Percentiles rank a stretch among this genome's conserved stretches.
These are phyloP conservation scores for Hydroisotoma schaefferi DNA, from an alignment of 2,888 invertebrate genomes.

Conservation along the genomic window DNA sequence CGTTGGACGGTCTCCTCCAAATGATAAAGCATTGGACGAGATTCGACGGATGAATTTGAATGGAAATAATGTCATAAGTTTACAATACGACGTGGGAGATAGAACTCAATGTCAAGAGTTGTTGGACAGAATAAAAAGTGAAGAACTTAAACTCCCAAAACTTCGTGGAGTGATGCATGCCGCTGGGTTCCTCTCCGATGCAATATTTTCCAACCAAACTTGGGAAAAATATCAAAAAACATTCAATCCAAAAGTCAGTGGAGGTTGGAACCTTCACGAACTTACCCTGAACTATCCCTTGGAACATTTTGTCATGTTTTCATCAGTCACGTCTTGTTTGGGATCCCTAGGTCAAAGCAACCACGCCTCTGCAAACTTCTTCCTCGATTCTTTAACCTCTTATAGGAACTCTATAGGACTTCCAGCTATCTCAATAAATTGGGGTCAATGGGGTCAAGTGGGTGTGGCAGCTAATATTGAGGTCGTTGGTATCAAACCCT, in stretches of 20 bases:
- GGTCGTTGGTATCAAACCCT: constrained; percentile 21
- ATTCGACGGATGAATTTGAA: constrained; percentile 14
- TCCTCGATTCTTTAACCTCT: constrained; percentile 25
- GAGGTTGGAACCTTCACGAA: constrained; percentile 38
- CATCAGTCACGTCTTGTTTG: constrained; percentile 1
- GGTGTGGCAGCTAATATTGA: constrained; percentile 23
- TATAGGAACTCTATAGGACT: constrained; percentile 26
- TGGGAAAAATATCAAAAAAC: constrained; percentile 24
- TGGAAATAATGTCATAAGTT: constrained; percentile 15
- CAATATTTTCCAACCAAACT: constrained; percentile 18
- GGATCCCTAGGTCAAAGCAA: constrained; percentile 20
- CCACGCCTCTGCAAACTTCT: constrained; percentile 29
- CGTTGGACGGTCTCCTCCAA: constrained; percentile 23
- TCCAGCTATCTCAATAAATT: constrained; percentile 20
- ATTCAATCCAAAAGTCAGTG: constrained; percentile 20
- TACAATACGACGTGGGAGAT: constrained; percentile 27
- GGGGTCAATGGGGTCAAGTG: constrained; percentile 28
- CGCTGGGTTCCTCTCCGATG: constrained; percentile 24
- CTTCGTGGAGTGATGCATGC: constrained; percentile 30
- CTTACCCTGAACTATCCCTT: constrained; percentile 20
- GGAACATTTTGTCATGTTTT: constrained; percentile 39
- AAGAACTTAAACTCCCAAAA: constrained; percentile 13
- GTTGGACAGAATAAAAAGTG: constrained; percentile 1
- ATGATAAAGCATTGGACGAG: not conserved
- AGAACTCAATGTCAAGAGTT: constrained; percentile 17